Evolutionary conservation across 2,113 vertebrate species (phyloP).

Genomic region (Plestiodon gilberti): DNA sequence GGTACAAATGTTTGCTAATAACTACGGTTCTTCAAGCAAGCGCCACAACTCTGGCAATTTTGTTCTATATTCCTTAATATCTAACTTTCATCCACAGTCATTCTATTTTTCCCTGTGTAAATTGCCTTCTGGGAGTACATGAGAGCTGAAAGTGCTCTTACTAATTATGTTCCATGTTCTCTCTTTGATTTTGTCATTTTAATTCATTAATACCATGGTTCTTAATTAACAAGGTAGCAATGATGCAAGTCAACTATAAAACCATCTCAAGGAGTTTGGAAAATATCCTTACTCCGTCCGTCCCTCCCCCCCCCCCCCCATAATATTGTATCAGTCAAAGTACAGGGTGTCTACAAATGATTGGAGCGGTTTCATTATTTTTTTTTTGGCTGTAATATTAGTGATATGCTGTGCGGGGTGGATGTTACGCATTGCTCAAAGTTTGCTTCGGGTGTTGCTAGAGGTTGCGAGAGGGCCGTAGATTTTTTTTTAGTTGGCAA

Average conservation of each 20-base stretch:
- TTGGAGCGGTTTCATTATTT: too few species aligned
- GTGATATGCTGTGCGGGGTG: too few species aligned
- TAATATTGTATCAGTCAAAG: not conserved
- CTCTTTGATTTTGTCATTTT: slow-evolving; percentile 2
- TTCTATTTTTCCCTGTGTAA: not conserved
- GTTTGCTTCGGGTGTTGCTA: too few species aligned
- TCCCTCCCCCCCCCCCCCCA: not conserved
- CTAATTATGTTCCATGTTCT: not conserved
- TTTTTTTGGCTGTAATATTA: too few species aligned
- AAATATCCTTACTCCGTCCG: not conserved
- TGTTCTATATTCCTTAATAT: not conserved
- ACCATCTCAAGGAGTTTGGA: not conserved
- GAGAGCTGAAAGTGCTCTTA: not conserved
- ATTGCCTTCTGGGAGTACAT: not conserved
- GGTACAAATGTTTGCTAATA: not conserved
- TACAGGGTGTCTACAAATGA: too few species aligned
- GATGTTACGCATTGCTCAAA: too few species aligned
- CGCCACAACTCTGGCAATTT: not conserved
- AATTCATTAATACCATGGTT: not conserved
- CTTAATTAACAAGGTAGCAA: not conserved
- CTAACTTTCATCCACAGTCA: not conserved
- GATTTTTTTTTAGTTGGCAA: too few species aligned
- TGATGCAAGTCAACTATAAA: not conserved
- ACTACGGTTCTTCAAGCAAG: not conserved
- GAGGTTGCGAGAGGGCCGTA: too few species aligned